phyloP scores from a whole-genome alignment of 2,888 invertebrate species.

The Geophilus truncorum region DNA sequence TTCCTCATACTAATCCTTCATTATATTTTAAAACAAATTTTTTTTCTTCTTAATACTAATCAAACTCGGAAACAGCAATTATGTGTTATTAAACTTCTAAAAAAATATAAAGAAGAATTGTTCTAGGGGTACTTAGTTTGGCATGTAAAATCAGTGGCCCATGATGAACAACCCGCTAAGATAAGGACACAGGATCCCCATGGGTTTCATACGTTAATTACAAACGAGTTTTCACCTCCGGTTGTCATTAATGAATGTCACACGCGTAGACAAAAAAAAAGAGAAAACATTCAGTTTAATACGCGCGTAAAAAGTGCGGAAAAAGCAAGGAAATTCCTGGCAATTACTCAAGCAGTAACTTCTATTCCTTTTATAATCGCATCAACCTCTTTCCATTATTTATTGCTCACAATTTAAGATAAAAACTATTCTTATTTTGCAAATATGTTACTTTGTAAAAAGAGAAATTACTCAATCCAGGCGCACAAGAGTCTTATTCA shows the following conservation, averaged over 20 bases:
- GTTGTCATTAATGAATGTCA: not conserved
- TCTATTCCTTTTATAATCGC: not conserved
- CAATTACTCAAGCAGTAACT: not conserved
- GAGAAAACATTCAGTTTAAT: not conserved
- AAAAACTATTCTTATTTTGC: not conserved
- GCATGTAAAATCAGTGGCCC: not conserved
- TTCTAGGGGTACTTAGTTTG: not conserved
- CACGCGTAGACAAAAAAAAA: not conserved
- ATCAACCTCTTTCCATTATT: conserved; percentile 1
- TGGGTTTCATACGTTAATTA: not conserved
- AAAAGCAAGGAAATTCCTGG: not conserved
- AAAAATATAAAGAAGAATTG: not conserved
- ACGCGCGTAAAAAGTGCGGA: not conserved
- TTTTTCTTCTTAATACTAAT: not conserved
- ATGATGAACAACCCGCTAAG: not conserved
- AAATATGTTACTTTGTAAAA: no score
- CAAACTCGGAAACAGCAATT: not conserved
- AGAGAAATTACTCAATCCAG: not conserved
- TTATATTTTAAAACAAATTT: not conserved
- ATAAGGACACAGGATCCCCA: not conserved
- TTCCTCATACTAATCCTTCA: not conserved
- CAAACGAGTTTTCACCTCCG: not conserved
- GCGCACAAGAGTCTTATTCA: not conserved
- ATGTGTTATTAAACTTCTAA: not conserved
- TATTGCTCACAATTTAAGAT: no score